Evolutionary conservation across 2,797 vertebrate species (phyloP), one percentile per base, ranked within the genome.

Genomic region (Emys orbicularis): DNA sequence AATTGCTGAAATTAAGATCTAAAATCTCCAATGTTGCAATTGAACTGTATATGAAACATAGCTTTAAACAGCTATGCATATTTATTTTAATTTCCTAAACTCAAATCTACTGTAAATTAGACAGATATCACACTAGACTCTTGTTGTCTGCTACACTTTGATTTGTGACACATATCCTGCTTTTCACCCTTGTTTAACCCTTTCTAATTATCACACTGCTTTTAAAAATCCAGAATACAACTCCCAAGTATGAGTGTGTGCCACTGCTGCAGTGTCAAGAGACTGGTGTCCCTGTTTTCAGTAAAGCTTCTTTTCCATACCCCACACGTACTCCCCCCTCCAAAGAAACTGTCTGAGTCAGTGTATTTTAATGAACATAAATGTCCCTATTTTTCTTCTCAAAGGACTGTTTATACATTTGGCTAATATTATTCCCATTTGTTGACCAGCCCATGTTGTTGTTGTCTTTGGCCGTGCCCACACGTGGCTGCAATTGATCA

Each of bases 401-500:
- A 27, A 89, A 53, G 47, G 52, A 61, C 47, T 86, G 68, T 88
- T 88, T 93, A 92, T 8, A 92, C 94, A 88, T 41, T 44, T 81
- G 92, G 84, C 81, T 85, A 92, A 56, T 90, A 83, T 86, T 3
- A 0, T 57, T 84, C 12, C 41, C 88, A 44, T 85, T 23, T 88
- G 88, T 87, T 80, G 80, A 96, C 4, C 13, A 12, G 61, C 61
- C 12, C 81, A n/a, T 52, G 37, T 44, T 52, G 37, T 54, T 81
- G 79, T 61, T 21, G 91, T 81, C 47, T 16, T 79, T 82, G 83
- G 90, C 72, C 49, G 68, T 93, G 89, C 47, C 84, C 87, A 47
- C 79, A 83, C 3, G 41, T 81, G 54, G 37, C 10, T 93, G 94
- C 91, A 83, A 29, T 12, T 96, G 93, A 86, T 89, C 90, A 83